These are phyloP conservation scores for Prunella himalayana DNA, from an alignment of 2,113 vertebrate genomes.

Conservation along the genomic window DNA sequence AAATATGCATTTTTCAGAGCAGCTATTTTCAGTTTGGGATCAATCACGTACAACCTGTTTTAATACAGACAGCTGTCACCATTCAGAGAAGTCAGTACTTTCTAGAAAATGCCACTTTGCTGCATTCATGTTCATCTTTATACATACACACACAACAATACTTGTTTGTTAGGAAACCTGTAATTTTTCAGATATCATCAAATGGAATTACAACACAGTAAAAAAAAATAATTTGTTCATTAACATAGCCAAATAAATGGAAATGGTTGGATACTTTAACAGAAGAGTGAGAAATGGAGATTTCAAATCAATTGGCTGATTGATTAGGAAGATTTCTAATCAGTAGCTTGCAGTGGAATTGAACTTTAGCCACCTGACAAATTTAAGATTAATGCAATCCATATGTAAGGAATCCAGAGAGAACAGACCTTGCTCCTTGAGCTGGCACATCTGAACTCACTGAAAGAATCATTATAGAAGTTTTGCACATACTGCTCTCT, in stretches of 20 bases:
- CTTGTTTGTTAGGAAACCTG: not conserved
- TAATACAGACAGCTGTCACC: slow-evolving; percentile 21
- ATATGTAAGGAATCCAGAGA: not conserved
- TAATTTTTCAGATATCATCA: not conserved
- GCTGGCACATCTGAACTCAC: not conserved
- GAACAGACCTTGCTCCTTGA: not conserved
- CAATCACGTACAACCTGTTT: not conserved
- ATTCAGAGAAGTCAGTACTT: slow-evolving; percentile 16
- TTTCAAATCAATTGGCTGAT: not conserved
- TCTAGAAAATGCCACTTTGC: not conserved
- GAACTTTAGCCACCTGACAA: not conserved
- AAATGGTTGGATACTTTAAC: not conserved
- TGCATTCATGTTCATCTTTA: not conserved
- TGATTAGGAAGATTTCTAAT: slow-evolving; percentile 2
- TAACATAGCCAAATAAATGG: not conserved
- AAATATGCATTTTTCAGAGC: not conserved
- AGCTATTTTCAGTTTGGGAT: slow-evolving; percentile 35
- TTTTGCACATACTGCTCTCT: not conserved
- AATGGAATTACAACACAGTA: not conserved
- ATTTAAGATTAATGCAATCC: not conserved
- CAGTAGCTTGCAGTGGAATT: not conserved
- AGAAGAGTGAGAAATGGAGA: not conserved
- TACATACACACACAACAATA: not conserved
- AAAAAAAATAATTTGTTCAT: not conserved
- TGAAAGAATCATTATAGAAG: not conserved